Conservation (phyloP, 2,797 vertebrate genomes). For the Ptychadena robeensis region DNA sequence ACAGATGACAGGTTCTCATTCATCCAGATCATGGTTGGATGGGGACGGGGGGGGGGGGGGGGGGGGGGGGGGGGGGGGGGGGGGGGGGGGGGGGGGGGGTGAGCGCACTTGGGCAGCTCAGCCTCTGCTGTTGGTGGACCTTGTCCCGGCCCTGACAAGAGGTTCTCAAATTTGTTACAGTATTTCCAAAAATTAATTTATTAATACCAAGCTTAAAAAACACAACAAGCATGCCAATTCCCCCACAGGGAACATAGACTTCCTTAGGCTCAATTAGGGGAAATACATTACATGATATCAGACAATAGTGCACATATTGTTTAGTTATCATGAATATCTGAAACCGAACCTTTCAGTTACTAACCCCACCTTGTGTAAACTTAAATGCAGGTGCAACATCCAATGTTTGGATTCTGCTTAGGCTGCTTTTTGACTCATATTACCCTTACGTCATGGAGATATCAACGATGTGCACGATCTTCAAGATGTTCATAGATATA, state of each 20-base stretch:
- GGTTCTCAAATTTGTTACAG: no score
- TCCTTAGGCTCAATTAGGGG: neutral
- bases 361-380: slow-evolving; percentile 65
- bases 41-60: no score
- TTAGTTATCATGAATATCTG: slow-evolving; percentile 46
- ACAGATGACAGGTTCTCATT: no score
- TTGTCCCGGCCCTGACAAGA: no score
- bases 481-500: neutral
- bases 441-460: slow-evolving; percentile 16
- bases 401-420: slow-evolving; percentile 21
- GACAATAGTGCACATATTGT: slow-evolving; percentile 30
- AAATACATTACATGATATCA: slow-evolving; percentile 1
- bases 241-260: neutral
- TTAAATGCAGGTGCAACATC: slow-evolving; percentile 66
- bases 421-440: neutral
- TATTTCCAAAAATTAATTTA: no score
- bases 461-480: neutral
- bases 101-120: no score
- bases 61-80: no score
- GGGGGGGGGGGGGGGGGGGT: no score
- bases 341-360: slow-evolving; percentile 56
- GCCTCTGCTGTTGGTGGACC: no score
- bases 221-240: neutral
- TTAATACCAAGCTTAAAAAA: no score
- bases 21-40: no score